Base-by-base conservation (phyloP, 1,140 invertebrate species). In the Anastatus disparis region DNA sequence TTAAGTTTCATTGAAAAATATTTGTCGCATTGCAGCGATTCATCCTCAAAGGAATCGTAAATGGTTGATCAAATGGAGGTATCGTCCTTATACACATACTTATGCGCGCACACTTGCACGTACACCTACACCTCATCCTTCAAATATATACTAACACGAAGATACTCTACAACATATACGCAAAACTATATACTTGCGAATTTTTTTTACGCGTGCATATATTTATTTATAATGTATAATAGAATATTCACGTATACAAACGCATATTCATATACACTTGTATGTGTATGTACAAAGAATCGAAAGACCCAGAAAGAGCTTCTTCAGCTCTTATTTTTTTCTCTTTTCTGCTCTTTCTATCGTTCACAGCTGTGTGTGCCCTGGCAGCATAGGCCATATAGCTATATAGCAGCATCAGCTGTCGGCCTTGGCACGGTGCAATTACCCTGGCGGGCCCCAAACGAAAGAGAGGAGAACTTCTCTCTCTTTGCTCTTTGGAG, bases 381-480 rank as follows among this genome's bases (percentile, higher is more conserved):
- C 12, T 4, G 62, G 65, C 31, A 44, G 72, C 71, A 64, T 76
- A 72, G 44, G 65, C 65, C 65, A n/a, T n/a, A n/a, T n/a, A n/a
- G n/a, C n/a, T n/a, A n/a, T n/a, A n/a, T n/a, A 48, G 75, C 82
- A 81, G 82, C 82, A 85, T 85, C 84, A 85, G 84, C 83, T 85
- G 84, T 83, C 83, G 83, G 79, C 84, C 83, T 85, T 85, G 84
- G 84, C 82, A 84, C 82, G 82, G 83, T 84, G 82, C 83, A 83
- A 84, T 85, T 85, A 85, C 82, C 83, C 80, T 82, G 79, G 73
- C 81, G 75, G 77, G n/a, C n/a, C 76, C 40, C 31, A 48, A 81
- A 75, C 78, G 79, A 80, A 79, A 77, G 76, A 74, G 78, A 75
- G 72, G 59, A 71, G 62, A 35, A 35, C 31, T 6, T 6, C 31